Percentiles rank a stretch among this genome's conserved stretches.
These are phyloP conservation scores for Phalacrocorax brasilianus DNA, from an alignment of 2,113 vertebrate genomes.

Conservation along the genomic window DNA sequence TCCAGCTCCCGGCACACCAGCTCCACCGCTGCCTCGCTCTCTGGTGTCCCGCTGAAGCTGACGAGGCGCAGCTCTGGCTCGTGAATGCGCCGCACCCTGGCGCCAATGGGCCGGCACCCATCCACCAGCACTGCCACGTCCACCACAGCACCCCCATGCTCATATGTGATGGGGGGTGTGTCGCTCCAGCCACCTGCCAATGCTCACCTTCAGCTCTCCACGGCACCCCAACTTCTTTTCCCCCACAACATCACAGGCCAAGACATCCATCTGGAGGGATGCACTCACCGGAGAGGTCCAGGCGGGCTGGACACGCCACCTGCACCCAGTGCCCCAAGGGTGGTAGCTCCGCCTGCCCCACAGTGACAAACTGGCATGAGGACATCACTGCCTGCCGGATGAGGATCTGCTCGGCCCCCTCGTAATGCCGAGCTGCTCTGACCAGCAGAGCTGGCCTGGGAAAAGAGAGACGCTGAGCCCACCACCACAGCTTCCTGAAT, in stretches of 20 bases:
- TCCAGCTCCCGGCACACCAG: conserved; percentile 78
- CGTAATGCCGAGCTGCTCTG: conserved; percentile 91
- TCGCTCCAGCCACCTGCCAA: conserved; percentile 91
- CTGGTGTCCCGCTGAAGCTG: conserved; percentile 58
- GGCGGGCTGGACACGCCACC: conserved; percentile 85
- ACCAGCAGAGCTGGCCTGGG: conserved; percentile 86
- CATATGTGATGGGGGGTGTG: conserved; percentile 92
- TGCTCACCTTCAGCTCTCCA: neutral
- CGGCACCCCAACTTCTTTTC: fast-evolving
- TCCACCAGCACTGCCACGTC: conserved; percentile 87
- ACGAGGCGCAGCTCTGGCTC: conserved; percentile 80
- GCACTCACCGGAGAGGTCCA: conserved; percentile 88
- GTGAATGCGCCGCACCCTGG: conserved; percentile 78
- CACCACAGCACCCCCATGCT: conserved; percentile 89
- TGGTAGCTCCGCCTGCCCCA: conserved; percentile 61
- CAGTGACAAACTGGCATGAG: conserved; percentile 79
- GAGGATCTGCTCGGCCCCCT: conserved; percentile 91
- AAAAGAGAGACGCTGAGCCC: neutral
- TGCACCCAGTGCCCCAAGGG: conserved; percentile 84
- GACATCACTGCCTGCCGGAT: conserved; percentile 90
- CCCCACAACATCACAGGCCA: no score
- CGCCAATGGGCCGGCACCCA: conserved; percentile 83
- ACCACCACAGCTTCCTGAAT: fast-evolving
- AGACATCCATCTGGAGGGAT: fast-evolving
- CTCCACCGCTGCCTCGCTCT: conserved; percentile 52